These are phyloP conservation scores for Solen grandis DNA, from an alignment of 1,140 invertebrate species.

Conservation along the genomic window DNA sequence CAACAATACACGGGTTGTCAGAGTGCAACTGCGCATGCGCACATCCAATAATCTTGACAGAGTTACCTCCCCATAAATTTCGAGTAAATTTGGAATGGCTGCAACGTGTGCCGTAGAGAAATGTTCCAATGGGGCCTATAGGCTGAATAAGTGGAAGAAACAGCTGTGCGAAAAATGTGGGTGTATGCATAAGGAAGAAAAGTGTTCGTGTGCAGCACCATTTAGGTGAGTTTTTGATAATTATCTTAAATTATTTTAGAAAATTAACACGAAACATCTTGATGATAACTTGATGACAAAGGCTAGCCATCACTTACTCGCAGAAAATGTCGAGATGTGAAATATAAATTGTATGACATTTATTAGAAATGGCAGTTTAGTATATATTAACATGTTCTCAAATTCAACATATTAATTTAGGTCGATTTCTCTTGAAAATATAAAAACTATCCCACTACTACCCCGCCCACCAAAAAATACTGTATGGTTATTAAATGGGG, in stretches of 20 bases:
- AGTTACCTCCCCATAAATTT: no score
- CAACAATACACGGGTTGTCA: no score
- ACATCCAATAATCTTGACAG: no score
- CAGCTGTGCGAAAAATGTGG: constrained; percentile 11
- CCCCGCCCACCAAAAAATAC: no score
- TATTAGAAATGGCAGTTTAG: not conserved
- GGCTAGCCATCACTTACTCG: not conserved
- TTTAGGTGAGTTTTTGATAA: not conserved
- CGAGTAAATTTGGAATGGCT: no score
- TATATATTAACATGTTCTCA: no score
- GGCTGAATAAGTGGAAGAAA: not conserved
- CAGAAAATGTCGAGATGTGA: not conserved
- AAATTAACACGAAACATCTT: not conserved
- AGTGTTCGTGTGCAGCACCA: not conserved
- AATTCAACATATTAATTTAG: no score
- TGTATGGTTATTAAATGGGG: no score
- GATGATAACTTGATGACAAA: not conserved
- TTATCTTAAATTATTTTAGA: not conserved
- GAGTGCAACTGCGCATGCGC: no score
- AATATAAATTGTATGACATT: not conserved
- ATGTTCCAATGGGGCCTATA: not conserved
- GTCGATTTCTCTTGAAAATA: no score
- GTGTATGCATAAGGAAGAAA: not conserved
- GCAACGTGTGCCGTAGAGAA: not conserved
- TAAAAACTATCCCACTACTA: no score